Percentiles rank a stretch among this genome's conserved stretches.
Evolutionary conservation across 2,888 invertebrate genomes (phyloP).

Genomic region (Anodontia alba): DNA sequence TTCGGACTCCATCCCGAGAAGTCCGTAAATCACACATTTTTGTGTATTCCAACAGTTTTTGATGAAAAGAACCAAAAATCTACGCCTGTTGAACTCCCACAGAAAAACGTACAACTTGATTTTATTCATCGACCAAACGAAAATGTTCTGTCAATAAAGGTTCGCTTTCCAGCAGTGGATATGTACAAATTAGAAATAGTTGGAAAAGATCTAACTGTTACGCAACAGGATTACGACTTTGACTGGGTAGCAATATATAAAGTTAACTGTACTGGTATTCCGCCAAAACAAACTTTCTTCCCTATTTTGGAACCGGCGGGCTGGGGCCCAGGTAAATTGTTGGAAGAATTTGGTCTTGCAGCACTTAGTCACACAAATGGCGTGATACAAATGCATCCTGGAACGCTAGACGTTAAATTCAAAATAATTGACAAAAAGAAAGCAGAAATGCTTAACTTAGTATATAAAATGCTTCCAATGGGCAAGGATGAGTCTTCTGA

Average conservation of each 20-base stretch:
- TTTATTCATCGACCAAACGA: slow-evolving; percentile 72
- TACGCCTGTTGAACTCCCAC: slow-evolving; percentile 58
- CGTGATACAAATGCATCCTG: slow-evolving; percentile 56
- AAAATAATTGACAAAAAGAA: slow-evolving; percentile 51
- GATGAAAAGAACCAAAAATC: slow-evolving; percentile 56
- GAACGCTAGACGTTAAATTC: slow-evolving; percentile 58
- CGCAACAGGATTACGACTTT: slow-evolving; percentile 67
- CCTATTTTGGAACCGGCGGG: slow-evolving; percentile 78
- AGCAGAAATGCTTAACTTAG: slow-evolving; percentile 48
- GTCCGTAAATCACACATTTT: slow-evolving; percentile 66
- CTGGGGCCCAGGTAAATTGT: slow-evolving; percentile 77
- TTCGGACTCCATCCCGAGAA: slow-evolving; percentile 73
- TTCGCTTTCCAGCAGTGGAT: slow-evolving; percentile 74
- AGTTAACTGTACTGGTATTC: slow-evolving; percentile 61
- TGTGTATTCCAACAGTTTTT: slow-evolving; percentile 72
- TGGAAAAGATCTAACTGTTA: slow-evolving; percentile 72
- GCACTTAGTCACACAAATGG: slow-evolving; percentile 53
- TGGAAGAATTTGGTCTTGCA: slow-evolving; percentile 61
- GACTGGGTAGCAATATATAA: slow-evolving; percentile 77
- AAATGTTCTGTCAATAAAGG: slow-evolving; percentile 66
- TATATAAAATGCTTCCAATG: slow-evolving; percentile 39
- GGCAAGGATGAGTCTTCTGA: slow-evolving; percentile 52
- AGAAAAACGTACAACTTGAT: slow-evolving; percentile 66
- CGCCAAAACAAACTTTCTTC: slow-evolving; percentile 70
- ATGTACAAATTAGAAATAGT: slow-evolving; percentile 80